Percentiles rank a stretch among this genome's conserved stretches.
These are phyloP conservation scores for Ptychobarbus kaznakovi DNA, from an alignment of 2,797 vertebrate genomes.

Conservation along the genomic window DNA sequence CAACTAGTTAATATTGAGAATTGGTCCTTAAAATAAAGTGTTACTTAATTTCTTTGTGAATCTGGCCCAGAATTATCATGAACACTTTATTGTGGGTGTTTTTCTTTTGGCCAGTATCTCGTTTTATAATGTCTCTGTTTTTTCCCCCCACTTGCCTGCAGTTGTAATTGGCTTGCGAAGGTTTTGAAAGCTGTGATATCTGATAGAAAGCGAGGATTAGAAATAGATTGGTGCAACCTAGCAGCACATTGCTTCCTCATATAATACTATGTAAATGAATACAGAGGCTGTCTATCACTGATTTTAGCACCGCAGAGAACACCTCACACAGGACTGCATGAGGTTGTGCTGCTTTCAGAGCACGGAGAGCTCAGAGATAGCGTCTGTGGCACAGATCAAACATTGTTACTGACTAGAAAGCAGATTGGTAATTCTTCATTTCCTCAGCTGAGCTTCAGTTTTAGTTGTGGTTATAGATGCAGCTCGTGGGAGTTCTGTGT, in stretches of 20 bases:
- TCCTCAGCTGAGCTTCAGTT: not conserved
- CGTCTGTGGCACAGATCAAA: not conserved
- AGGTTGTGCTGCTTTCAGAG: not conserved
- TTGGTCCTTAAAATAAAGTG: not conserved
- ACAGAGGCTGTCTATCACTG: not conserved
- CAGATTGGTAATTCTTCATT: slow-evolving; percentile 10
- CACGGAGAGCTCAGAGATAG: not conserved
- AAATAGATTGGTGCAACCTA: not conserved
- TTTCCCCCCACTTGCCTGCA: not conserved
- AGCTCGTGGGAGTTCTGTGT: slow-evolving; percentile 11
- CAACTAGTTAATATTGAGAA: not conserved
- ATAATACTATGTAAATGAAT: not conserved
- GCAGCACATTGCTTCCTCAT: not conserved
- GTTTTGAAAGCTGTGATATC: not conserved
- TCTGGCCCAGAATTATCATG: not conserved
- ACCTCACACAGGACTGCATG: not conserved
- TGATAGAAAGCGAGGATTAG: not conserved
- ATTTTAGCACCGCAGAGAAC: slow-evolving; percentile 8
- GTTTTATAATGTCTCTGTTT: not conserved
- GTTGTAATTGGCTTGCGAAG: not conserved
- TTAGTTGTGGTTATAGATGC: slow-evolving; percentile 16
- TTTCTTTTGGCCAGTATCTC: not conserved
- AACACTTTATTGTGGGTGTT: not conserved
- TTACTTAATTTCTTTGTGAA: not conserved
- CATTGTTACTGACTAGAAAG: slow-evolving; percentile 11